Evolutionary conservation across 2,888 invertebrate species (phyloP).

Genomic region (Cheiracanthium punctorium): DNA sequence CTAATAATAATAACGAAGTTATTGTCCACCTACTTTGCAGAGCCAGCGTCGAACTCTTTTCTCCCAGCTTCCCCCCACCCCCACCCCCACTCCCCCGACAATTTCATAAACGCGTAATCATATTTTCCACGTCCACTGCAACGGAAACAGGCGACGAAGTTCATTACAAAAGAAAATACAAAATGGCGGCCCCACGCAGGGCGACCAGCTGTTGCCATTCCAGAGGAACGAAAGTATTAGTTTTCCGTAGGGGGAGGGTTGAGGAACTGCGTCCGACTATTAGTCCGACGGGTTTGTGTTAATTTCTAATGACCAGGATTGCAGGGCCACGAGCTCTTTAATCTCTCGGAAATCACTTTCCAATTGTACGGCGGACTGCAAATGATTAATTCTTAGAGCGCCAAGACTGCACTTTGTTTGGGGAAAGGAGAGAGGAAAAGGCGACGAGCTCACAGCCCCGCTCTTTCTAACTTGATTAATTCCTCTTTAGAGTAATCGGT

Average conservation of each 20-base stretch:
- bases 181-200: slow-evolving; percentile 46
- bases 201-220: slow-evolving; percentile 62
- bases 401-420: slow-evolving; percentile 39
- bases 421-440: slow-evolving; percentile 1
- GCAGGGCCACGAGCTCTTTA: slow-evolving; percentile 55
- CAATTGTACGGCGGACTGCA: slow-evolving; percentile 68
- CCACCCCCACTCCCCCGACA: slow-evolving; percentile 26
- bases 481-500: slow-evolving; percentile 59
- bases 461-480: slow-evolving; percentile 65
- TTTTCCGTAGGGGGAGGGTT: slow-evolving; percentile 12
- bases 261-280: slow-evolving; percentile 55
- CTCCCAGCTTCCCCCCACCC: background rate
- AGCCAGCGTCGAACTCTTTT: slow-evolving; percentile 14
- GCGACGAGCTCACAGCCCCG: background rate
- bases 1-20: slow-evolving; percentile 70
- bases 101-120: slow-evolving; percentile 65
- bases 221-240: slow-evolving; percentile 65
- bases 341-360: slow-evolving; percentile 69
- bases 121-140: slow-evolving; percentile 64
- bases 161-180: slow-evolving; percentile 67
- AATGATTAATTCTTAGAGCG: slow-evolving; percentile 68
- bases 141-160: slow-evolving; percentile 32
- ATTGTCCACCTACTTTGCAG: slow-evolving; percentile 61
- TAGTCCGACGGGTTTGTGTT: slow-evolving; percentile 67
- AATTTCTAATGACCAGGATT: slow-evolving; percentile 70